A percentile compares a stretch with the other conserved stretches of the same genome.
phyloP scores from a whole-genome alignment of 1,140 invertebrate species.

The Drosophila repleta region DNA sequence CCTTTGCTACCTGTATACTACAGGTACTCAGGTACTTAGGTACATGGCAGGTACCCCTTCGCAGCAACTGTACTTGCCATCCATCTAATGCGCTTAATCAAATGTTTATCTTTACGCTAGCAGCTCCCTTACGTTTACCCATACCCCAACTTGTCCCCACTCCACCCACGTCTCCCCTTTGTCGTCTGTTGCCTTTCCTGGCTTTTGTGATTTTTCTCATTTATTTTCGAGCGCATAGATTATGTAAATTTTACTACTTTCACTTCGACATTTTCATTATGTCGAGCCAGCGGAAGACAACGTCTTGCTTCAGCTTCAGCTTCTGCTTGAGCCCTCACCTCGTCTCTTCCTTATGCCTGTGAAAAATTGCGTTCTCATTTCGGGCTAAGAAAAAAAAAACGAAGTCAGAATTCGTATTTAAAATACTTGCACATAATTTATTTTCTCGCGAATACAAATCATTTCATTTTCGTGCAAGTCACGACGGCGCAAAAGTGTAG shows the following conservation, averaged over 20 bases:
- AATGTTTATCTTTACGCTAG: constrained; percentile 71
- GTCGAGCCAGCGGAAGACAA: constrained; percentile 47
- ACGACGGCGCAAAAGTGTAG: constrained; percentile 66
- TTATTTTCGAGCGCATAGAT: constrained; percentile 81
- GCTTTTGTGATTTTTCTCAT: constrained; percentile 71
- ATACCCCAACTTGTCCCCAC: too few species aligned
- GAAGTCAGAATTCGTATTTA: constrained; percentile 70
- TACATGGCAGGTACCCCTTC: neutral
- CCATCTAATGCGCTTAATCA: constrained; percentile 74
- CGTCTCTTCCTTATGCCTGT: constrained; percentile 23
- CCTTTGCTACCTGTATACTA: constrained; percentile 39
- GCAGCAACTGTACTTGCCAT: constrained; percentile 13
- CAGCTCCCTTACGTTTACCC: constrained; percentile 6
- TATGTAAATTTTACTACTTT: constrained; percentile 82
- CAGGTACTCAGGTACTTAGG: neutral
- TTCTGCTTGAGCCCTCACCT: neutral
- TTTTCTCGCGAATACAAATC: constrained; percentile 80
- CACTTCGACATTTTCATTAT: constrained; percentile 82
- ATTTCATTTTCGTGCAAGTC: constrained; percentile 80
- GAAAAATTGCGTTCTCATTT: constrained; percentile 75
- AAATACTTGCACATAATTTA: constrained; percentile 82
- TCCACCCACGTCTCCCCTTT: neutral
- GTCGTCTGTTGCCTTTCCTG: constrained; percentile 15
- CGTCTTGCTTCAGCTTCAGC: constrained; percentile 22
- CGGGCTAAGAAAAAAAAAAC: constrained; percentile 30